Evolutionary conservation across 2,797 vertebrate genomes (phyloP).

Genomic region (Microcaecilia unicolor): DNA sequence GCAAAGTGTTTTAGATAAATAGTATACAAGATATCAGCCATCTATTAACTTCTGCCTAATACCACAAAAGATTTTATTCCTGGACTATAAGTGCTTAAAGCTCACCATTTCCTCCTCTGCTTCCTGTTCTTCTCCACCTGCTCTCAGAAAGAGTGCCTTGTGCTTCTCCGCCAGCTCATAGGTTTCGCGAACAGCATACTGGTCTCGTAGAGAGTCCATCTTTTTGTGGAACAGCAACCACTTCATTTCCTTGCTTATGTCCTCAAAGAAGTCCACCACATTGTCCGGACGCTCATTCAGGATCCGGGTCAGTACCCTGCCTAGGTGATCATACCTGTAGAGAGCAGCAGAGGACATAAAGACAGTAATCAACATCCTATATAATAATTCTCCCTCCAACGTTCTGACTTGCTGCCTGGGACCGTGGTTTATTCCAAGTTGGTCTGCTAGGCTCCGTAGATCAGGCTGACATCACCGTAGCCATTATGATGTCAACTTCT

Average conservation of each 20-base stretch:
- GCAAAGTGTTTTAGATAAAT: too few species aligned
- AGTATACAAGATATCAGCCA: too few species aligned
- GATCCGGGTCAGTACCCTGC: slow-evolving; percentile 65
- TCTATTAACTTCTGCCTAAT: too few species aligned
- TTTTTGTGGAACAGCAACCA: slow-evolving; percentile 50
- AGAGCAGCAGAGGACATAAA: slow-evolving; percentile 14
- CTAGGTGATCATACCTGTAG: slow-evolving; percentile 84
- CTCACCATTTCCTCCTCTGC: slow-evolving; percentile 54
- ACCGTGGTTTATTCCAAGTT: too few species aligned
- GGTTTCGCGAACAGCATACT: slow-evolving; percentile 33
- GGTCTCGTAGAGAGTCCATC: slow-evolving; percentile 60
- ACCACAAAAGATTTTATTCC: too few species aligned
- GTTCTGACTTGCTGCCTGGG: too few species aligned
- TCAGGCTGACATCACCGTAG: too few species aligned
- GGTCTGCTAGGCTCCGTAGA: too few species aligned
- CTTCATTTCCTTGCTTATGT: slow-evolving; percentile 77
- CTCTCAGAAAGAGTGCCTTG: slow-evolving; percentile 56
- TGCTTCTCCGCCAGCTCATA: slow-evolving; percentile 65
- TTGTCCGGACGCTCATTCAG: slow-evolving; percentile 76
- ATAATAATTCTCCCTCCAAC: too few species aligned
- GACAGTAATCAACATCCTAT: too few species aligned
- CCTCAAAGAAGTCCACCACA: slow-evolving; percentile 77
- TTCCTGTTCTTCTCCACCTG: slow-evolving; percentile 33
- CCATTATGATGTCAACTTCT: too few species aligned
- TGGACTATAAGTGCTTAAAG: too few species aligned